Conservation (phyloP, 1,140 invertebrate genomes). For the Philopotamus ludificatus region DNA sequence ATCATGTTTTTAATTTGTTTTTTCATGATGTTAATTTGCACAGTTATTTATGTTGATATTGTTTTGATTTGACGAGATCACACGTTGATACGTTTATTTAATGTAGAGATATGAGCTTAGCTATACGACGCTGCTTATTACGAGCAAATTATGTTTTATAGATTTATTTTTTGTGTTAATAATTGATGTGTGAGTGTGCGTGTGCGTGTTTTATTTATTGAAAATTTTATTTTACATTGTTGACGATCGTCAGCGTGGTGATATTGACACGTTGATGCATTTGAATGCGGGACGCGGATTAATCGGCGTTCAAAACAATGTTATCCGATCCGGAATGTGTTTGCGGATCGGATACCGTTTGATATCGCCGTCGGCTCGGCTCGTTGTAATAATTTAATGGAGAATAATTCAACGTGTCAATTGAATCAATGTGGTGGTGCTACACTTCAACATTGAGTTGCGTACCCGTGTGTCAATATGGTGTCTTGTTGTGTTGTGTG, state of each 20-base stretch:
- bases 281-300: no score
- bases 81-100: not conserved
- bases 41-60: no score
- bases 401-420: slow-evolving; percentile 1
- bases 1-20: not conserved
- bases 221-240: not conserved
- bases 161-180: not conserved
- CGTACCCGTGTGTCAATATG: slow-evolving; percentile 28
- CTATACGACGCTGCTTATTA: not conserved
- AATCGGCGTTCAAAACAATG: no score
- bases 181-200: not conserved
- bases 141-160: not conserved
- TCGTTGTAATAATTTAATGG: no score
- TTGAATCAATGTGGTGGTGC: slow-evolving; percentile 11
- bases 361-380: not conserved
- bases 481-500: slow-evolving; percentile 59
- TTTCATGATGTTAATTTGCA: slow-evolving; percentile 5
- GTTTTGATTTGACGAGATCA: no score
- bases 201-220: not conserved
- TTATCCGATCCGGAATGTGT: no score
- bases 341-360: no score
- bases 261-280: not conserved
- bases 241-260: not conserved
- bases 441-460: slow-evolving; percentile 3
- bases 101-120: not conserved